Base-by-base conservation (phyloP, 2,888 invertebrate species). In the Patella pellucida region DNA sequence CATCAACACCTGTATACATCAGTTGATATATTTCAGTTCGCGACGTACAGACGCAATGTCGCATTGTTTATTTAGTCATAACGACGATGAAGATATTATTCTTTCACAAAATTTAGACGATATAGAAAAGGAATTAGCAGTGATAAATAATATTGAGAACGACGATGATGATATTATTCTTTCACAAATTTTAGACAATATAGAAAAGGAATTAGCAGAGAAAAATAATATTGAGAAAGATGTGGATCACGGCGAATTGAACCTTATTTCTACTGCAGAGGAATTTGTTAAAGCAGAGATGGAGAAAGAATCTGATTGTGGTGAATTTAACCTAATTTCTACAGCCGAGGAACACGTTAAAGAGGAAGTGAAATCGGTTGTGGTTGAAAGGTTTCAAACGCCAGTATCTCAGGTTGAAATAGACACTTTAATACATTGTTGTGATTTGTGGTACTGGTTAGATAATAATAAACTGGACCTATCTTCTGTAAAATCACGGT, bases 1-100 rank as follows among this genome's bases (percentile, higher is more conserved):
- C 56, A 56, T 56, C 56, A 56, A 56, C 56, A 56, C 56, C 56
- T 56, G 56, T 56, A 56, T 56, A 56, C 56, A 56, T 56, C 11
- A 56, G 56, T 56, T 56, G 56, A 56, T 56, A 56, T 56, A 56
- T 56, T 56, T 56, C 56, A 56, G 1, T 56, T 56, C 15, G 56
- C 56, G 56, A 56, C 15, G 56, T 56, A 56, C 12, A 56, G 56
- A 56, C 56, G 56, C 56, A 56, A 56, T 56, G 56, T 56, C 56
- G 15, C 56, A 54, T 14, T 54, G 54, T 54, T 54, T 54, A 54
- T 54, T 54, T 54, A 54, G 54, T 54, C 7, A 54, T 54, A 54
- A 54, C n/a, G 54, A 54, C 54, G 54, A 54, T 54, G 54, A 14
- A 14, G n/a, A 54, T 16, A 54, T 54, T n/a, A 54, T 54, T 54